Conservation (phyloP, 2,113 vertebrate genomes). For the Etheostoma cragini region DNA sequence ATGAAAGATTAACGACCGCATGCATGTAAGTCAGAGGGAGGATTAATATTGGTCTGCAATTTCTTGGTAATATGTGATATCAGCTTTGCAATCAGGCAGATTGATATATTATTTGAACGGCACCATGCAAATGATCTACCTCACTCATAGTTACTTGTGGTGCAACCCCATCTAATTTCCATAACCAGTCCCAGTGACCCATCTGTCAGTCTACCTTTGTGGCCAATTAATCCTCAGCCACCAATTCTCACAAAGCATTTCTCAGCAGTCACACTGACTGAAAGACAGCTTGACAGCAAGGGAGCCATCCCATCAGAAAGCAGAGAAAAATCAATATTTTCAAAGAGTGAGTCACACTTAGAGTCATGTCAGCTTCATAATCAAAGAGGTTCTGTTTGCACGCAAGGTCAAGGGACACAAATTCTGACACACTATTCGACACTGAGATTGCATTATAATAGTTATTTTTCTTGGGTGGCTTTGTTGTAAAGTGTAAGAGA, state of each 20-base stretch:
- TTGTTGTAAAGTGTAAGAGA: not conserved
- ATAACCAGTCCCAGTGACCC: conserved; percentile 15
- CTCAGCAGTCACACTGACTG: conserved; percentile 35
- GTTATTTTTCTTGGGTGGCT: not conserved
- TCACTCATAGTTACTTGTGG: not conserved
- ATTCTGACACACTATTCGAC: not conserved
- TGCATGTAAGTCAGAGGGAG: conserved; percentile 12
- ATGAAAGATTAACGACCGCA: conserved; percentile 18
- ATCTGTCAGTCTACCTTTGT: conserved; percentile 39
- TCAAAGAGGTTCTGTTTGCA: not conserved
- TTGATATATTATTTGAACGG: conserved; percentile 21
- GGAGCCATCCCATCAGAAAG: conserved; percentile 34
- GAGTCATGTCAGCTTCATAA: not conserved
- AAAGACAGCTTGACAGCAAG: conserved; percentile 52
- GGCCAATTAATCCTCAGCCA: conserved; percentile 22
- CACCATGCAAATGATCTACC: not conserved
- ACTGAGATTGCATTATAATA: not conserved
- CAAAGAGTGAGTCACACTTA: conserved; percentile 30
- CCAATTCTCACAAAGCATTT: conserved; percentile 20
- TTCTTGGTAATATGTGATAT: conserved; percentile 60
- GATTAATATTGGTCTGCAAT: conserved; percentile 46
- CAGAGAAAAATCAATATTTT: conserved; percentile 48
- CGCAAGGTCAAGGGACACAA: not conserved
- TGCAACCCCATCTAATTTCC: conserved; percentile 3
- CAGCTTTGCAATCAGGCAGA: not conserved